Base-by-base conservation (phyloP, 1,140 invertebrate species). In the Myzus persicae region DNA sequence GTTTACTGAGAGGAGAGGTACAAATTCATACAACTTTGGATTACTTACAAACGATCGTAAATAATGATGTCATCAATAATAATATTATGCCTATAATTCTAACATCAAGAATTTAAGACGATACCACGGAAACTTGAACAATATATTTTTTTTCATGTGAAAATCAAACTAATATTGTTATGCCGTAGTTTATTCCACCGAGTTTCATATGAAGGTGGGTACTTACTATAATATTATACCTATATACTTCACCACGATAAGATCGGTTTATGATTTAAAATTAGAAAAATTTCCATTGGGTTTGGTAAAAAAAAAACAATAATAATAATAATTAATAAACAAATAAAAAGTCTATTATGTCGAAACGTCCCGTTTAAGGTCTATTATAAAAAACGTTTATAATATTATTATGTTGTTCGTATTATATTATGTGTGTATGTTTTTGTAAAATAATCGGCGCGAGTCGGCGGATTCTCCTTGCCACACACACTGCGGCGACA, bases 401-500 rank as follows among this genome's bases (percentile, higher is more conserved):
- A 67, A n/a, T 67, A 67, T 67, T 85, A 26, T 42, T 18, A 42
- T 44, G 40, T 31, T 14, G 42, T 44, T 84, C 2, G 36, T 24
- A 40, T 84, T 22, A 11, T 48, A 48, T 48, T 51, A 18, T 46
- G 85, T 44, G 44, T n/a, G 42, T n/a, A 40, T 26, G 38, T 84
- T 84, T 44, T 36, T 88, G 46, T 87, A 87, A 46, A 88, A 48
- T 46, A 89, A 89, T 38, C 87, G 87, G 38, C 85, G 38, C 24
- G 59, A 42, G 85, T 48, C 18, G 44, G n/a, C n/a, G 44, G 85
- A 48, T 48, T 36, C 44, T 22, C 44, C n/a, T 51, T 22, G 51
- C 24, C 51, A 51, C 51, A 90, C 54, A 67, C 11, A 46, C 44
- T 36, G 76, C 91, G 8, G 42, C 44, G n/a, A 84, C 46, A 92